Evolutionary conservation across 1,140 invertebrate species (phyloP).

Genomic region (Caenorhabditis elegans): DNA sequence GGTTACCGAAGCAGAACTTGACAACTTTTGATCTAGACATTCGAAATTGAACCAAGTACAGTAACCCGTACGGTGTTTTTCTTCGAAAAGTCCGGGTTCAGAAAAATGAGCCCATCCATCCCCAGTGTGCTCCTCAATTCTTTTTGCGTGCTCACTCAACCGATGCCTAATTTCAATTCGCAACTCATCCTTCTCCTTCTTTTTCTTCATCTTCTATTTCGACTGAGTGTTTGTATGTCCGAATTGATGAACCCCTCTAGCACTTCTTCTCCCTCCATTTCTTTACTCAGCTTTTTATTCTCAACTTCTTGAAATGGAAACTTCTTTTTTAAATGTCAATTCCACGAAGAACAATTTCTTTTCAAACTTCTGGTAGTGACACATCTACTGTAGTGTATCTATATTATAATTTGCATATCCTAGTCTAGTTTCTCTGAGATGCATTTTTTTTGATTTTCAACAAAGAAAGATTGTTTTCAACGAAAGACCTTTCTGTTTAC

Average conservation of each 20-base stretch:
- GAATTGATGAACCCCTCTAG: slow-evolving; percentile 27
- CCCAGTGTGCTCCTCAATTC: background rate
- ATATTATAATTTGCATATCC: background rate
- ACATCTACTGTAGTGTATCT: background rate
- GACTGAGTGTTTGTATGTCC: slow-evolving; percentile 24
- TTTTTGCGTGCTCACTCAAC: slow-evolving; percentile 3
- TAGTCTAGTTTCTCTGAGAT: background rate
- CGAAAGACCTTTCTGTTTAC: too few species aligned
- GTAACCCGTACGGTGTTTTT: background rate
- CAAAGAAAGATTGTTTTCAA: too few species aligned
- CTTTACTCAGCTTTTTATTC: background rate
- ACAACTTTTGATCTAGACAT: too few species aligned
- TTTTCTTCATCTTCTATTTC: too few species aligned
- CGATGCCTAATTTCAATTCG: slow-evolving; percentile 18
- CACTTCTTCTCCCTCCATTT: background rate
- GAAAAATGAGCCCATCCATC: background rate
- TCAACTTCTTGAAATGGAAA: background rate
- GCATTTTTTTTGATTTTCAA: background rate
- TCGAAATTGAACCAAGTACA: too few species aligned
- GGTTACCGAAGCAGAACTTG: too few species aligned
- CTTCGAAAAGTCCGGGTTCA: background rate
- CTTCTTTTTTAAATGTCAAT: slow-evolving; percentile 4
- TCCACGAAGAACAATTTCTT: background rate
- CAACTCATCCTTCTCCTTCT: slow-evolving; percentile 20
- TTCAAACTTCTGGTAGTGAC: background rate